A percentile compares a stretch with the other conserved stretches of the same genome.
These are phyloP conservation scores for Balaeniceps rex DNA, from an alignment of 2,113 vertebrate genomes.

Conservation along the genomic window DNA sequence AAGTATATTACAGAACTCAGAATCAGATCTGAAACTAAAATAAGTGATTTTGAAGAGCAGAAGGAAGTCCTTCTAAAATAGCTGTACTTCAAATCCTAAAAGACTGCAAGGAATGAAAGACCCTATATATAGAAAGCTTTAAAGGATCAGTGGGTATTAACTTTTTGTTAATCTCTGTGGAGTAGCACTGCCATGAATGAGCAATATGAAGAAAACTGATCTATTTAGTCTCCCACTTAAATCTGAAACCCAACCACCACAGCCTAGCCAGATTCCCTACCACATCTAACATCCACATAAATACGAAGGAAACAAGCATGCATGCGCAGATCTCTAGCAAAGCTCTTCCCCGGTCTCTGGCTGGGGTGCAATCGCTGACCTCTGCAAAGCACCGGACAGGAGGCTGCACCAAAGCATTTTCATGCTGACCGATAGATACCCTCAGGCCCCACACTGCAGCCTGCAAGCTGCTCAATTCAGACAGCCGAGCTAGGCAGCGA, in stretches of 20 bases:
- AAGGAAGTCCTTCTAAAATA: background rate
- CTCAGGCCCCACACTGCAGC: background rate
- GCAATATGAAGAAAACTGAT: background rate
- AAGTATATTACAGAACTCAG: background rate
- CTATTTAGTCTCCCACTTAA: background rate
- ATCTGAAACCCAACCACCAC: background rate
- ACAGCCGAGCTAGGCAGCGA: no score
- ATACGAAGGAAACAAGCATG: fast-evolving
- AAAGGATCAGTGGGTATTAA: slow-evolving; percentile 49
- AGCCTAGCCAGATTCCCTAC: background rate
- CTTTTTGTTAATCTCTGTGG: slow-evolving; percentile 19
- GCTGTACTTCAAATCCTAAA: background rate
- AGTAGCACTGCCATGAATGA: background rate
- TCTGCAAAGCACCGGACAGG: fast-evolving
- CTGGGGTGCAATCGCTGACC: fast-evolving
- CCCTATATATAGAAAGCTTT: slow-evolving; percentile 50
- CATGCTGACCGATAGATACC: fast-evolving
- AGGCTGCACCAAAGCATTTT: background rate
- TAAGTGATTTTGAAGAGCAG: background rate
- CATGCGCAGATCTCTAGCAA: fast-evolving
- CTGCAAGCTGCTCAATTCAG: background rate
- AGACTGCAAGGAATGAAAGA: background rate
- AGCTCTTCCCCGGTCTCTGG: background rate
- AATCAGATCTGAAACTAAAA: background rate
- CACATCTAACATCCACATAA: background rate